Conservation (phyloP, 1,140 invertebrate species). For the Drosophila willistoni region DNA sequence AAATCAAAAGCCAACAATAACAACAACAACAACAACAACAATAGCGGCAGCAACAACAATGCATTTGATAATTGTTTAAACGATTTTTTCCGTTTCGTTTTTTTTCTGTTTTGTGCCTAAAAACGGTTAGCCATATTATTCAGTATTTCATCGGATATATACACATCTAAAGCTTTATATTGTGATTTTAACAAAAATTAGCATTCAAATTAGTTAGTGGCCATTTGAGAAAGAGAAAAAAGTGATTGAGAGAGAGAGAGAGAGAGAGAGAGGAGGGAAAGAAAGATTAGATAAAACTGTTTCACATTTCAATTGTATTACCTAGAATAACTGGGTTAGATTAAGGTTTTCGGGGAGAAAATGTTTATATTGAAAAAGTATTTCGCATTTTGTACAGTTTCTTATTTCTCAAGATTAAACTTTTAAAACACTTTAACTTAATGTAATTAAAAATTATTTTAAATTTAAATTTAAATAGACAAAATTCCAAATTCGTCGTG, state of each 20-base stretch:
- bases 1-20: conserved; percentile 49
- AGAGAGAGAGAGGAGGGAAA: neutral
- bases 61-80: conserved; percentile 46
- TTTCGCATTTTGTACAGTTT: too few relatives aligned
- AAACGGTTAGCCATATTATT: conserved; percentile 29
- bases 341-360: too few relatives aligned
- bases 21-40: conserved; percentile 25
- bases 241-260: neutral
- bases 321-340: too few relatives aligned
- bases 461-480: too few relatives aligned
- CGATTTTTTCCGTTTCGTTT: conserved; percentile 18
- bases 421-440: too few relatives aligned
- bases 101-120: conserved; percentile 12
- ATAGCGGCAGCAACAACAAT: conserved; percentile 36
- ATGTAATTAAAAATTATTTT: too few relatives aligned
- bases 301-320: neutral
- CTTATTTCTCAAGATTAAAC: too few relatives aligned
- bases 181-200: conserved; percentile 11
- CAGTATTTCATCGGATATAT: conserved; percentile 16
- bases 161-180: conserved; percentile 27
- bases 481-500: too few relatives aligned
- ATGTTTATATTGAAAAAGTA: too few relatives aligned
- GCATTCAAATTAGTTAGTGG: conserved; percentile 5
- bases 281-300: neutral
- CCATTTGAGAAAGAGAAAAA: neutral